Percentiles rank a stretch among this genome's conserved stretches.
phyloP scores from a whole-genome alignment of 2,888 invertebrate species.

The Epinotia ramella region DNA sequence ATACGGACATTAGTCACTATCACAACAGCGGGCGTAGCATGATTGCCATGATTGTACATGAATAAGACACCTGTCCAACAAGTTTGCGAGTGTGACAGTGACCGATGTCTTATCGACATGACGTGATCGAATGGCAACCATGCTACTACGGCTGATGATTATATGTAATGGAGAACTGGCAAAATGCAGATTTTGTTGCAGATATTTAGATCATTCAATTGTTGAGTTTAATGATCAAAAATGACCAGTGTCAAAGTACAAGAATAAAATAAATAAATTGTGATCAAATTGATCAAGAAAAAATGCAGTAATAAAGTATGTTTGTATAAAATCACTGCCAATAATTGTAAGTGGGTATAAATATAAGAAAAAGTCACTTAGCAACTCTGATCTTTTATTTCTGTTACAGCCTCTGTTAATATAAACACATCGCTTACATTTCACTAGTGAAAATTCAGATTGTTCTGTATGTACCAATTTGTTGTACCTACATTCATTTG shows the following conservation, averaged over 20 bases:
- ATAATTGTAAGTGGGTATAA: constrained; percentile 22
- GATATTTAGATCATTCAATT: background rate
- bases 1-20: background rate
- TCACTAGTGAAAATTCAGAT: constrained; percentile 78
- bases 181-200: background rate
- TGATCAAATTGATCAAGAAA: constrained; percentile 5
- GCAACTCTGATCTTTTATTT: constrained; percentile 83
- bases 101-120: too few species aligned
- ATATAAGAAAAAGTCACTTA: constrained; percentile 58
- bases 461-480: constrained; percentile 68
- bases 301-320: background rate
- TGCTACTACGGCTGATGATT: background rate
- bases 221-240: background rate
- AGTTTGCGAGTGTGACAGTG: too few species aligned
- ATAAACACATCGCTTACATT: constrained; percentile 81
- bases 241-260: constrained; percentile 36
- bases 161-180: background rate
- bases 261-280: constrained; percentile 8
- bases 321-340: background rate
- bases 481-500: constrained; percentile 52
- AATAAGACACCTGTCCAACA: too few species aligned
- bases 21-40: background rate
- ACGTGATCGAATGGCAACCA: too few species aligned
- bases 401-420: constrained; percentile 82
- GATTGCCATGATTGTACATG: too few species aligned